Evolutionary conservation across 2,797 vertebrate genomes (phyloP), one percentile per base, ranked within the genome.

Genomic region (Okamejei kenojei): DNA sequence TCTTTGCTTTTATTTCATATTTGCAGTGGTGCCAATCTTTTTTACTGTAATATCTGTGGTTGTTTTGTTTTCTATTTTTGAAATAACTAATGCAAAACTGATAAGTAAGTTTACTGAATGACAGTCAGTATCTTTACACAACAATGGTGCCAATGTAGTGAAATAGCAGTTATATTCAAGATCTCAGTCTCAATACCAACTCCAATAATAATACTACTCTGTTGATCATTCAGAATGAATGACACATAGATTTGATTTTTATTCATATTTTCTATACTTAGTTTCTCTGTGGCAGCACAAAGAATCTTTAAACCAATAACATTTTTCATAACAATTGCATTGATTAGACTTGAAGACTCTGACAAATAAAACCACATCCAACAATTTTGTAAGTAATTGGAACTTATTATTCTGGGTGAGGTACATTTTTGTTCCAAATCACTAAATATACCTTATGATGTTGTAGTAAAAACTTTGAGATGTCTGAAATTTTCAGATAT

Each of bases 141-240:
- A 63, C 63, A 68, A 88, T 35, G 2, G 8, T 32, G n/a, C 68
- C 84, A 88, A 88, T 88, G 68, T 35, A 68, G 32, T 68, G 17
- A 68, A 68, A 68, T 68, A 88, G 3, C 61, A 88, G 84, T 92
- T 92, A 76, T 74, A 74, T 74, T 92, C n/a, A n/a, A n/a, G n/a
- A n/a, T n/a, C n/a, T n/a, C n/a, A n/a, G 38, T 76, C 71, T 74
- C 71, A 76, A 76, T 76, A 92, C 29, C 90, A 74, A 71, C 6
- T 73, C 11, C 35, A 76, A 74, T 74, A 92, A 92, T 76, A 74
- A 92, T 74, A 7, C 35, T 92, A 38, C 90, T 35, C 84, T 76
- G n/a, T 92, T 92, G 90, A 92, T 58, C 38, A 76, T 45, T 45
- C 68, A 92, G 90, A 74, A 92, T 29, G 38, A 76, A 74, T 58